A percentile compares a stretch with the other conserved stretches of the same genome.
These are phyloP conservation scores for Apotomis capreana DNA, from an alignment of 2,888 invertebrate genomes.

Conservation along the genomic window DNA sequence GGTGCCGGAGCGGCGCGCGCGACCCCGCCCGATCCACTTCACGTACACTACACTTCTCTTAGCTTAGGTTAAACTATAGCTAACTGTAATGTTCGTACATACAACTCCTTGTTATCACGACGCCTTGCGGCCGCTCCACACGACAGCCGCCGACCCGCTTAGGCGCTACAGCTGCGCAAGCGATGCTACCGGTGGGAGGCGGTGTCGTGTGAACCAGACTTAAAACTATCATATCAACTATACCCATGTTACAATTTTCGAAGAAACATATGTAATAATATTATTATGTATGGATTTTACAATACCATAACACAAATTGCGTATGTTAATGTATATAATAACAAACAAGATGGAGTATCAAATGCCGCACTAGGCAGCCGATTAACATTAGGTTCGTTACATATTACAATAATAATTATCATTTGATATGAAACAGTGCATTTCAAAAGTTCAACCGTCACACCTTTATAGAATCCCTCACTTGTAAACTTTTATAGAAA, in stretches of 20 bases:
- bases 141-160: slow-evolving; percentile 25
- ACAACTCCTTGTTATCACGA: slow-evolving; percentile 64
- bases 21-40: slow-evolving; percentile 45
- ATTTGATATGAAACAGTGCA: slow-evolving; percentile 79
- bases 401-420: slow-evolving; percentile 67
- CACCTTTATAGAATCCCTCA: slow-evolving; percentile 71
- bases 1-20: slow-evolving; percentile 41
- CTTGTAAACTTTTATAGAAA: slow-evolving; percentile 81
- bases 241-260: slow-evolving; percentile 66
- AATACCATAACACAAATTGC: slow-evolving; percentile 60
- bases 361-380: slow-evolving; percentile 62
- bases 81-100: slow-evolving; percentile 59
- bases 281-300: slow-evolving; percentile 50
- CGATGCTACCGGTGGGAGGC: slow-evolving; percentile 29
- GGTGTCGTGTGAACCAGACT: slow-evolving; percentile 41
- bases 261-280: slow-evolving; percentile 57
- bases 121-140: slow-evolving; percentile 50
- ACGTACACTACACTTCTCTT: slow-evolving; percentile 47
- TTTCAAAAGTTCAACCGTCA: slow-evolving; percentile 69
- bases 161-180: slow-evolving; percentile 19
- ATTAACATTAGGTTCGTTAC: slow-evolving; percentile 63
- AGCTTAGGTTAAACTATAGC: slow-evolving; percentile 44
- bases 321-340: slow-evolving; percentile 70
- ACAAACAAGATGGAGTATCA: slow-evolving; percentile 79
- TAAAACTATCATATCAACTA: slow-evolving; percentile 60